These are phyloP conservation scores for Pristis pectinata DNA, from an alignment of 2,797 vertebrate genomes.

Conservation along the genomic window DNA sequence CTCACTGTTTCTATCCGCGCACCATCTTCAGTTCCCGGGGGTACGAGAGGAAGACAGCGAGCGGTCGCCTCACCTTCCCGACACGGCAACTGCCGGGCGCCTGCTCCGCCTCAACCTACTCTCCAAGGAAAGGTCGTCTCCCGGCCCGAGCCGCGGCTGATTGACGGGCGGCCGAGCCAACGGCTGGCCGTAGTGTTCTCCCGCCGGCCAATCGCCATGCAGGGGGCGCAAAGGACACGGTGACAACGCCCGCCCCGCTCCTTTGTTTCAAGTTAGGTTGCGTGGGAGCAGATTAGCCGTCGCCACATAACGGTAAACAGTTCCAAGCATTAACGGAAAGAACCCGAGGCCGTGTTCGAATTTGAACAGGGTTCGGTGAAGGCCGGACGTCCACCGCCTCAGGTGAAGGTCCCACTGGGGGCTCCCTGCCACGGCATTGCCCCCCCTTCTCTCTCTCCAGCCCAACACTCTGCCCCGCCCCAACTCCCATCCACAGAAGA, in stretches of 20 bases:
- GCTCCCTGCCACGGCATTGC: no score
- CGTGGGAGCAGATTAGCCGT: no score
- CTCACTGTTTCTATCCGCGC: conserved; percentile 50
- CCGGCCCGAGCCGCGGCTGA: not conserved
- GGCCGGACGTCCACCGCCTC: not conserved
- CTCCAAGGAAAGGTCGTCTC: not conserved
- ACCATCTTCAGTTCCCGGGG: conserved; percentile 47
- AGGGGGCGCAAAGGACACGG: not conserved
- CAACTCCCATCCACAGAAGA: not conserved
- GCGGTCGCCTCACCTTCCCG: not conserved
- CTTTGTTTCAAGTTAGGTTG: conserved; percentile 35
- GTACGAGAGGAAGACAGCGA: conserved; percentile 43
- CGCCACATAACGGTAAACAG: not conserved
- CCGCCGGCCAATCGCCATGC: not conserved
- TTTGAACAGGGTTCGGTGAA: not conserved
- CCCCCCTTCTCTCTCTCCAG: not conserved
- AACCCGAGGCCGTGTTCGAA: not conserved
- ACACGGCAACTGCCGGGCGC: not conserved
- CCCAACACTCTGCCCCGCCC: not conserved
- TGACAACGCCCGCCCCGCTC: not conserved
- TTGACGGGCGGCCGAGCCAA: not conserved
- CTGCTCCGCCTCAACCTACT: conserved; percentile 1
- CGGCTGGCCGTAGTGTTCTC: no score
- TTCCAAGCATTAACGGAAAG: not conserved
- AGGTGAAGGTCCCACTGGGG: not conserved